Evolutionary conservation across 2,888 invertebrate genomes (phyloP).

Genomic region (Zhuqinia jingwanae): DNA sequence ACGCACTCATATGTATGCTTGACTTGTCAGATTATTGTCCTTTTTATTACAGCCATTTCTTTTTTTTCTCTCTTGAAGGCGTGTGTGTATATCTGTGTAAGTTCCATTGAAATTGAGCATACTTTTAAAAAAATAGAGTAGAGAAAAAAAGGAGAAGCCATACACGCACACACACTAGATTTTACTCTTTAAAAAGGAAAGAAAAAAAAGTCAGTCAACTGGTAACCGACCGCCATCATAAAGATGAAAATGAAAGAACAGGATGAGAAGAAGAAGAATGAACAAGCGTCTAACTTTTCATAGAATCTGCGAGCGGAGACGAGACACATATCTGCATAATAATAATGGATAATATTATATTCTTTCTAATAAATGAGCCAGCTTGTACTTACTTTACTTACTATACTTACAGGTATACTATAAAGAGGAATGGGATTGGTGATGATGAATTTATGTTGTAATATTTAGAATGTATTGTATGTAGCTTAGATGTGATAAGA

Average conservation of each 20-base stretch:
- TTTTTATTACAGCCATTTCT: slow-evolving; percentile 46
- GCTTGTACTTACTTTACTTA: too few relatives aligned
- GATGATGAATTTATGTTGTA: too few relatives aligned
- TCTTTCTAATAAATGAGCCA: too few relatives aligned
- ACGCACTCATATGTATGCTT: slow-evolving; percentile 20
- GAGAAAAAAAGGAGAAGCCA: neutral
- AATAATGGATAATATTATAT: too few relatives aligned
- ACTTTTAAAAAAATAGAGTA: too few relatives aligned
- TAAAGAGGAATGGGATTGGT: too few relatives aligned
- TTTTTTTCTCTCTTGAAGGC: neutral
- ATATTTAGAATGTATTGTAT: neutral
- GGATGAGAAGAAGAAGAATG: neutral
- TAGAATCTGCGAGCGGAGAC: neutral
- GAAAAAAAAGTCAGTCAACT: slow-evolving; percentile 2
- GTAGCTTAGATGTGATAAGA: too few relatives aligned
- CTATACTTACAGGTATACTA: too few relatives aligned
- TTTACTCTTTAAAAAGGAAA: too few relatives aligned
- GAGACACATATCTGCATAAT: neutral
- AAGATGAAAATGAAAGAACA: neutral
- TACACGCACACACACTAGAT: too few relatives aligned
- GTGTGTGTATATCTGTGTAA: neutral
- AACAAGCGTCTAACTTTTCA: neutral
- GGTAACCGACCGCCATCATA: neutral
- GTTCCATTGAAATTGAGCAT: slow-evolving; percentile 1
- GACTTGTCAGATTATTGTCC: slow-evolving; percentile 42